These are phyloP conservation scores for Argentina silus DNA, from an alignment of 2,797 vertebrate species.

Conservation along the genomic window DNA sequence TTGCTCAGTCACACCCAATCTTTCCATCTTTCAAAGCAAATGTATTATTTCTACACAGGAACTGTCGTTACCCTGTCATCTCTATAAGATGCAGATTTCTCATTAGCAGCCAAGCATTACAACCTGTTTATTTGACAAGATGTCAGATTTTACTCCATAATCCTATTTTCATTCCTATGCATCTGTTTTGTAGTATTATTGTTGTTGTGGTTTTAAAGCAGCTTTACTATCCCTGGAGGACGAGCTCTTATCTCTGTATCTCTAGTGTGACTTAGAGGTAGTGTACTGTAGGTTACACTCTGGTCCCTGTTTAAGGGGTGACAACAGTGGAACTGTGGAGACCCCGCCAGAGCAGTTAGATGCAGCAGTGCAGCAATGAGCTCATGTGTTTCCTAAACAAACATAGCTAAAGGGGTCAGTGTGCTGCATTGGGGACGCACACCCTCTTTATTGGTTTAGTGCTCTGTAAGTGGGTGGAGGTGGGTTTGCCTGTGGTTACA, in stretches of 20 bases:
- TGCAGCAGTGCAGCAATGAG: slow-evolving; percentile 22
- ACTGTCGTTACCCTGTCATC: too few relatives aligned
- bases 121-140: background rate
- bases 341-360: slow-evolving; percentile 17
- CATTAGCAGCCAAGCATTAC: background rate
- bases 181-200: background rate
- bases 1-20: background rate
- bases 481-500: slow-evolving; percentile 1
- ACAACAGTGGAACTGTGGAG: too few relatives aligned
- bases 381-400: slow-evolving; percentile 34
- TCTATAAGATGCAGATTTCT: background rate
- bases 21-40: background rate
- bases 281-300: too few relatives aligned
- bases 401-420: slow-evolving; percentile 33
- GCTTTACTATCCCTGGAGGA: background rate
- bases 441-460: slow-evolving; percentile 5
- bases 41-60: background rate
- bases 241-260: background rate
- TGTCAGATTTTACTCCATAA: background rate
- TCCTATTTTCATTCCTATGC: background rate
- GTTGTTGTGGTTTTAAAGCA: background rate
- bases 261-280: background rate
- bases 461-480: background rate
- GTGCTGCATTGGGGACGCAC: background rate
- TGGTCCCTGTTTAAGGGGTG: too few relatives aligned